Evolutionary conservation across 2,888 invertebrate genomes (phyloP).

Genomic region (Shargacucullia verbasci): DNA sequence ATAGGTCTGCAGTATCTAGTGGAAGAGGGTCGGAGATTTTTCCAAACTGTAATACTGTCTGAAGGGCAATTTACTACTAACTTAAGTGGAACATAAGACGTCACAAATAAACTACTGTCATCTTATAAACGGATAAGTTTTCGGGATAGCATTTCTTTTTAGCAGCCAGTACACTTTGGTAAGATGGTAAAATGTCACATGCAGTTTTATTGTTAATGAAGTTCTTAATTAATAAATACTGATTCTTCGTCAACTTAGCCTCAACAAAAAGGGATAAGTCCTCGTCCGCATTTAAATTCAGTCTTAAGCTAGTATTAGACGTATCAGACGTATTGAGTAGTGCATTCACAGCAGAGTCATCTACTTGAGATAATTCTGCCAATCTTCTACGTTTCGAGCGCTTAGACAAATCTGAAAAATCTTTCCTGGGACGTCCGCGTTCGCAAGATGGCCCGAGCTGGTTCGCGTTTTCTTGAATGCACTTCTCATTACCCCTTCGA

Average conservation of each 20-base stretch:
- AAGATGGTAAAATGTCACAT: constrained; percentile 14
- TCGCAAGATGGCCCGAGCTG: constrained; percentile 2
- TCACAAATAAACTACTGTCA: too few relatives aligned
- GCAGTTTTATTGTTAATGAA: constrained; percentile 12
- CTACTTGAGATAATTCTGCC: not conserved
- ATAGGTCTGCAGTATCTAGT: too few relatives aligned
- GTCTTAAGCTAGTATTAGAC: not conserved
- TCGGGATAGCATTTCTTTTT: constrained; percentile 17
- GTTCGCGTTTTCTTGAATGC: not conserved
- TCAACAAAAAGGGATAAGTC: constrained; percentile 20
- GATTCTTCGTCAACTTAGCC: constrained; percentile 20
- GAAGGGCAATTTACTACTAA: too few relatives aligned
- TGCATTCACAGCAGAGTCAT: constrained; percentile 1
- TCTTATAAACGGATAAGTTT: not conserved
- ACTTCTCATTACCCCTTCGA: not conserved
- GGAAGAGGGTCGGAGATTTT: too few relatives aligned
- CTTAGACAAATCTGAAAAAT: too few relatives aligned
- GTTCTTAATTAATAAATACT: constrained; percentile 18
- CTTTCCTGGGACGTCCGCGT: not conserved
- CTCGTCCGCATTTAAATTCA: constrained; percentile 2
- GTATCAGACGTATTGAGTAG: not conserved
- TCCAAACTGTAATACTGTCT: too few relatives aligned
- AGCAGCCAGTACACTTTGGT: constrained; percentile 16
- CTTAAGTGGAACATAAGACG: too few relatives aligned
- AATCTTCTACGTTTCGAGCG: not conserved